A percentile compares a stretch with the other conserved stretches of the same genome.
These are phyloP conservation scores for Anas acuta DNA, from an alignment of 2,797 vertebrate genomes.

Conservation along the genomic window DNA sequence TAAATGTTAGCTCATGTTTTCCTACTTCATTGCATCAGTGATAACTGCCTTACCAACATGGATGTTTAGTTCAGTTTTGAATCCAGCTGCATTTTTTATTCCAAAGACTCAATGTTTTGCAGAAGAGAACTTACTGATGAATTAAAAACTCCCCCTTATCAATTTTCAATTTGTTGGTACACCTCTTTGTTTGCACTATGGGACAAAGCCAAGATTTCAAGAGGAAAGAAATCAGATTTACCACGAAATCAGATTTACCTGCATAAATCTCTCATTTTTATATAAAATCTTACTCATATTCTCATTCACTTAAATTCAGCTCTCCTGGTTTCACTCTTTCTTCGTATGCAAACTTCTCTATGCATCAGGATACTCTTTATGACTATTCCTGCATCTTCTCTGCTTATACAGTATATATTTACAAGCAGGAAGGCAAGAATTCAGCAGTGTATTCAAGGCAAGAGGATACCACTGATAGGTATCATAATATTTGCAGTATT, in stretches of 20 bases:
- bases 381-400: background rate
- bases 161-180: background rate
- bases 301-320: background rate
- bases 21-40: background rate
- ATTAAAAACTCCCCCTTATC: background rate
- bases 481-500: constrained; percentile 52
- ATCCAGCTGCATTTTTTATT: background rate
- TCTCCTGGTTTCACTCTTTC: background rate
- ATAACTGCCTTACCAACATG: background rate
- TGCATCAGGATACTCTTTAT: background rate
- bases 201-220: background rate
- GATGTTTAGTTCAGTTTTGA: background rate
- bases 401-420: background rate
- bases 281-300: background rate
- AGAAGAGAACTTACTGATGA: background rate
- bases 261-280: background rate
- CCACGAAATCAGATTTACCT: background rate
- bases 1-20: background rate
- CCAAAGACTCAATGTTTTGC: background rate
- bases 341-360: background rate
- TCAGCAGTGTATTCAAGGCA: background rate
- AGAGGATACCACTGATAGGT: background rate
- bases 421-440: background rate
- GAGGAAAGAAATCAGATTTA: background rate
- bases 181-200: background rate